Base-by-base conservation (phyloP, 2,113 vertebrate species). In the Theristicus caerulescens region DNA sequence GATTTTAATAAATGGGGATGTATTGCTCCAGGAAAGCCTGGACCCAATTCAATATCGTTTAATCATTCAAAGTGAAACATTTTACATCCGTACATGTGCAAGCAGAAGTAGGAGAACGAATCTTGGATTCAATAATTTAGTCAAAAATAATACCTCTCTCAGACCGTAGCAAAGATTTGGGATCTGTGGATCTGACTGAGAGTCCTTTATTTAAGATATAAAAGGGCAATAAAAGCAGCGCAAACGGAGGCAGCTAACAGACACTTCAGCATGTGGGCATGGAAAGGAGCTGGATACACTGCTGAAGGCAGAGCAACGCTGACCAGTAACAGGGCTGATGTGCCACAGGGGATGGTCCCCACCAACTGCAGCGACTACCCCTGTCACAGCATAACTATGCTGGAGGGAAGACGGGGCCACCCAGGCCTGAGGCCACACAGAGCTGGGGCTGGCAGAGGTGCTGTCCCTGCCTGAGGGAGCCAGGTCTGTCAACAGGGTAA, bases 361-460 rank as follows among this genome's bases (percentile, higher is more conserved):
- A 12, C 25, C 6, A 31, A 11, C 10, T 5, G 13, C 17, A 67
- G 34, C 20, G 67, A 26, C 40, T 17, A 38, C 13, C 29, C 1
- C 7, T 5, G 3, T 8, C 10, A 52, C 1, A 1, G 21, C 25
- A 11, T 4, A 47, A 22, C 26, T 16, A 2, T 22, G 10, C 3
- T 36, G 22, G 40, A 22, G 27, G 12, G 38, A 64, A 24, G 8
- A 31, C 4, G 3, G 17, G 8, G 10, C 11, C 7, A 9, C 16
- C 17, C 25, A 58, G 14, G 11, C 0, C 38, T 19, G 38, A 22
- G 19, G 4, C 29, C 10, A 3, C 2, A 3, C 40, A 42, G 38
- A 44, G 38, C 59, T 74, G 66, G 44, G 24, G 11, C 31, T 82
- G 15, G 9, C 0, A 1, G 27, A 79, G 27, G 14, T 13, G 25